These are phyloP conservation scores for Tinea trinotella DNA, from an alignment of 2,888 invertebrate genomes.

Conservation along the genomic window DNA sequence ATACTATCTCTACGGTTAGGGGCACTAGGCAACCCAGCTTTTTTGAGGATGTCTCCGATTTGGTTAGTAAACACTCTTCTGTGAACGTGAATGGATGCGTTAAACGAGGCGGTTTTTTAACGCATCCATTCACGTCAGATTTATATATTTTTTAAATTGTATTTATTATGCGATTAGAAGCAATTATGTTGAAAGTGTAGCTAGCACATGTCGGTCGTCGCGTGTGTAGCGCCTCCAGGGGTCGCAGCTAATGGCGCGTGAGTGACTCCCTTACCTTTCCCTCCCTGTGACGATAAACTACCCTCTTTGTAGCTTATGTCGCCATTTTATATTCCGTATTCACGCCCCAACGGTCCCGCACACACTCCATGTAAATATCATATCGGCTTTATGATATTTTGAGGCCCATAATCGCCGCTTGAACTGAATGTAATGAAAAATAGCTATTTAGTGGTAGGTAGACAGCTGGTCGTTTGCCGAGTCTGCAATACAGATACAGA, in stretches of 20 bases:
- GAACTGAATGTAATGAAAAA: neutral
- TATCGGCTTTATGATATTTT: slow-evolving; percentile 26
- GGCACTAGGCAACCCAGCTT: too few relatives aligned
- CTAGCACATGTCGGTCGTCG: slow-evolving; percentile 57
- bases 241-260: slow-evolving; percentile 64
- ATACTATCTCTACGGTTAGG: too few relatives aligned
- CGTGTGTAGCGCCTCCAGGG: slow-evolving; percentile 50
- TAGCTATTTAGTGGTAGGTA: too few relatives aligned
- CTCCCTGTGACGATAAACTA: slow-evolving; percentile 35
- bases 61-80: too few relatives aligned
- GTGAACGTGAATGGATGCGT: too few relatives aligned
- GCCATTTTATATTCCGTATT: slow-evolving; percentile 34
- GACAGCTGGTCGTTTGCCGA: too few relatives aligned
- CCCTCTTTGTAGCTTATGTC: slow-evolving; percentile 44
- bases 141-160: neutral
- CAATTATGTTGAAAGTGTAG: slow-evolving; percentile 66
- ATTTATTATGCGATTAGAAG: slow-evolving; percentile 47
- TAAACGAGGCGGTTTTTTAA: too few relatives aligned
- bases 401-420: slow-evolving; percentile 38
- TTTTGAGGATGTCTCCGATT: too few relatives aligned
- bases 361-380: slow-evolving; percentile 34
- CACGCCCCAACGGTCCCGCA: slow-evolving; percentile 30
- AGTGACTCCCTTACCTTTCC: slow-evolving; percentile 30
- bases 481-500: too few relatives aligned
- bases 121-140: too few relatives aligned